phyloP scores from a whole-genome alignment of 64 coral and sea anemone genomes.

The Porites lutea region DNA sequence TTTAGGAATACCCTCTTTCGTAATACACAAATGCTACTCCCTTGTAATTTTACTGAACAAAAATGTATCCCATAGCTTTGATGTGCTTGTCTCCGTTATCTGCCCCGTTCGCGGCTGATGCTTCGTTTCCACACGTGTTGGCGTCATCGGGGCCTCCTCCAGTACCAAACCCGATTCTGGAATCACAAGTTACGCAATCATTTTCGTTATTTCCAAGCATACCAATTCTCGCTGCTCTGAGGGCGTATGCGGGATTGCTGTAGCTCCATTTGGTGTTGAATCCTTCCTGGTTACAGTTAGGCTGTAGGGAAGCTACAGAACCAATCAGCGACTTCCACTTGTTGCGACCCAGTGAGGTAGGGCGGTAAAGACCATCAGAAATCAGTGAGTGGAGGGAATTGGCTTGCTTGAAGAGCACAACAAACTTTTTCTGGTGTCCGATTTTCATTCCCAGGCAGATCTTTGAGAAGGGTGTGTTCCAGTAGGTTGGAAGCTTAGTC shows the following conservation, averaged over 20 bases:
- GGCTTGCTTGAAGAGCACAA: slow-evolving; percentile 1
- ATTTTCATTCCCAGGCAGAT: slow-evolving; percentile 16
- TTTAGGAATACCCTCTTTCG: too few relatives aligned
- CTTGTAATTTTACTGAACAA: too few relatives aligned
- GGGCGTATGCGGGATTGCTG: too few relatives aligned
- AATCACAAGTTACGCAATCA: too few relatives aligned
- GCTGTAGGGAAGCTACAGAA: slow-evolving; percentile 3
- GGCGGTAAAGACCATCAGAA: slow-evolving; percentile 49
- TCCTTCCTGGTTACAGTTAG: not conserved
- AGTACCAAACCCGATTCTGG: too few relatives aligned
- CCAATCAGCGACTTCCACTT: slow-evolving; percentile 42
- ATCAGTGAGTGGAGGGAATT: slow-evolving; percentile 26
- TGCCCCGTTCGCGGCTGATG: not conserved
- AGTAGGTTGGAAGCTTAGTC: slow-evolving; percentile 49
- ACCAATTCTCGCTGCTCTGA: too few relatives aligned
- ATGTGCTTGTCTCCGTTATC: not conserved
- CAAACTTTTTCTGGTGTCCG: not conserved
- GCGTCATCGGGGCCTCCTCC: too few relatives aligned
- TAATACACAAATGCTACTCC: too few relatives aligned
- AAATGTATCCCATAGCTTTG: too few relatives aligned
- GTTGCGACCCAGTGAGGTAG: slow-evolving; percentile 25
- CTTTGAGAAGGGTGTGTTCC: slow-evolving; percentile 29
- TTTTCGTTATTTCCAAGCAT: too few relatives aligned
- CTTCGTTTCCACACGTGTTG: slow-evolving; percentile 19
- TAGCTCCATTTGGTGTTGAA: too few relatives aligned